Conservation (phyloP, 1,140 invertebrate species). For the Apolygus lucorum region DNA sequence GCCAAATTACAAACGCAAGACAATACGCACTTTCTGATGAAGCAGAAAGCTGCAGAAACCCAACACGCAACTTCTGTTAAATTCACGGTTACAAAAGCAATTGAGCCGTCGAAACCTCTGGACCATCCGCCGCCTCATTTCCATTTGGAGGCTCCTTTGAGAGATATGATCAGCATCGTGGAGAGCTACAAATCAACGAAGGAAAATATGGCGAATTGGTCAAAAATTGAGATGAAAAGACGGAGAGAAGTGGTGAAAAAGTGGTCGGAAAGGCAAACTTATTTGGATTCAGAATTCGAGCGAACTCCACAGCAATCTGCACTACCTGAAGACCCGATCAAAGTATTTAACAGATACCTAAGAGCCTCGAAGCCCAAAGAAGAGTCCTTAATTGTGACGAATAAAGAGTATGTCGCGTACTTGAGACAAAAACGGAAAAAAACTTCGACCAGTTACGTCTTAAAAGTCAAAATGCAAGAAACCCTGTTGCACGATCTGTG, state of each 20-base stretch:
- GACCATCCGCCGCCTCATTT: neutral
- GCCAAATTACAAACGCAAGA: neutral
- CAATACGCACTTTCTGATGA: neutral
- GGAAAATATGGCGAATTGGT: neutral
- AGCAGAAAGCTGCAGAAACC: neutral
- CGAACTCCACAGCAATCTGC: neutral
- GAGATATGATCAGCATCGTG: neutral
- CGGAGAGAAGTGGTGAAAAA: neutral
- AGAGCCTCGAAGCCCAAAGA: neutral
- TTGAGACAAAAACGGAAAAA: constrained; percentile 11
- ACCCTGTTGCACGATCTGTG: constrained; percentile 10
- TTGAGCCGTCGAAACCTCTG: neutral
- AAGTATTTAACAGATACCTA: neutral
- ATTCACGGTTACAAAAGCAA: neutral
- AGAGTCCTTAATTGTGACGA: neutral
- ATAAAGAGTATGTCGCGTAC: neutral
- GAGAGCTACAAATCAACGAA: neutral
- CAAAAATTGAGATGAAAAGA: neutral
- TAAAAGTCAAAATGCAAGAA: constrained; percentile 14
- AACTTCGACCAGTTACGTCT: neutral
- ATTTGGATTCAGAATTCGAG: neutral
- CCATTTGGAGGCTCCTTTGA: neutral
- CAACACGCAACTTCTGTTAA: neutral
- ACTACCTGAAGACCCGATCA: neutral
- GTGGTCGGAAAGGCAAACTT: neutral